These are phyloP conservation scores for Gasteruption jaculator DNA, from an alignment of 2,888 invertebrate genomes.

Conservation along the genomic window DNA sequence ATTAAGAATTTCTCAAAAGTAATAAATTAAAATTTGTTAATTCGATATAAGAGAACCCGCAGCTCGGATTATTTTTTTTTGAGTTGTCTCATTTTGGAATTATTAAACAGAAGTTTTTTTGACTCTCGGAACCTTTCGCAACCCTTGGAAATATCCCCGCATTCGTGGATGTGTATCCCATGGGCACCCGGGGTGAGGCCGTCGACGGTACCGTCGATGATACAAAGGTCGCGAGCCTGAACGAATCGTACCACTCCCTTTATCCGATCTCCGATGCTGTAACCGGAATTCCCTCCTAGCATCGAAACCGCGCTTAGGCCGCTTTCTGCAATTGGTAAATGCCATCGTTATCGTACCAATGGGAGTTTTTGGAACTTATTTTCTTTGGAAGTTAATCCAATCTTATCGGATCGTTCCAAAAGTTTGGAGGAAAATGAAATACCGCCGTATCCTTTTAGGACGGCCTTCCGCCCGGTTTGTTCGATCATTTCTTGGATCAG, in stretches of 20 bases:
- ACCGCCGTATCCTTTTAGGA: conserved; percentile 78
- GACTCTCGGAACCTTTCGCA: conserved; percentile 59
- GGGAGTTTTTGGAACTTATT: too few relatives aligned
- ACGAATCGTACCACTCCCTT: conserved; percentile 77
- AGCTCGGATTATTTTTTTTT: too few relatives aligned
- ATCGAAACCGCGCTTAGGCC: conserved; percentile 72
- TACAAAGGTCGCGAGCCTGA: conserved; percentile 58
- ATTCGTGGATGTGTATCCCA: conserved; percentile 64
- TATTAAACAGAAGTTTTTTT: conserved; percentile 7
- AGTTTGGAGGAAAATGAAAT: too few relatives aligned
- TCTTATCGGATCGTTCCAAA: too few relatives aligned
- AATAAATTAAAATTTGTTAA: too few relatives aligned
- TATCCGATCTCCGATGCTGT: conserved; percentile 52
- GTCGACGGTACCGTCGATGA: conserved; percentile 83
- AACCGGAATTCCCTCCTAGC: conserved; percentile 51
- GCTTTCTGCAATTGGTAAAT: too few relatives aligned
- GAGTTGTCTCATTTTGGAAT: too few relatives aligned
- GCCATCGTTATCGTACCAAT: too few relatives aligned
- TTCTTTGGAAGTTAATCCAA: not conserved
- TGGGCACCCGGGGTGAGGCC: conserved; percentile 65
- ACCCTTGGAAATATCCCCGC: conserved; percentile 68
- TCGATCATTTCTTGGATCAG: conserved; percentile 54
- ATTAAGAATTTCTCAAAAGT: too few relatives aligned
- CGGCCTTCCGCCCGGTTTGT: conserved; percentile 65
- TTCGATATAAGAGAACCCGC: too few relatives aligned